phyloP scores from a whole-genome alignment of 2,888 invertebrate genomes.

The Glaucopsyche alexis region DNA sequence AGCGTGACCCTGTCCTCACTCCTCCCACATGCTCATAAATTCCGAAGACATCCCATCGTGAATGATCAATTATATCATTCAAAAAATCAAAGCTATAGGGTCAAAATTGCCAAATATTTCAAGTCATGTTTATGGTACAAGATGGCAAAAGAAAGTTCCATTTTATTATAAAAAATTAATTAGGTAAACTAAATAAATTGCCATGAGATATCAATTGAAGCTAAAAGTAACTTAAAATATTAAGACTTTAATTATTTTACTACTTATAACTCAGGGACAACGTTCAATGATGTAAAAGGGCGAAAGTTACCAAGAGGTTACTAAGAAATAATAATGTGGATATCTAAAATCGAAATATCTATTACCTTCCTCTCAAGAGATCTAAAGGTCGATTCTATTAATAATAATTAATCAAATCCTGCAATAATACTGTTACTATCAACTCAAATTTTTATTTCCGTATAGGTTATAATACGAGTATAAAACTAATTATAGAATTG shows the following conservation, averaged over 20 bases:
- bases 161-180: too few relatives aligned
- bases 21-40: slow-evolving; percentile 8
- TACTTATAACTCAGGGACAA: neutral
- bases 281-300: neutral
- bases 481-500: too few relatives aligned
- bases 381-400: too few relatives aligned
- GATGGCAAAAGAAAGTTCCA: too few relatives aligned
- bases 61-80: neutral
- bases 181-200: too few relatives aligned
- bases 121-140: neutral
- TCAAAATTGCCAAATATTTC: neutral
- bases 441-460: too few relatives aligned
- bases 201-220: neutral
- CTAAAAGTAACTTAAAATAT: neutral
- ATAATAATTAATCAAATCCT: too few relatives aligned
- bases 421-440: too few relatives aligned
- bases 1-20: neutral
- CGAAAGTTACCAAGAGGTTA: neutral
- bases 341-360: neutral
- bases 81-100: neutral
- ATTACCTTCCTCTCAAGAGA: neutral
- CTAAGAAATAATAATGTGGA: neutral
- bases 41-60: slow-evolving; percentile 2
- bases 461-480: too few relatives aligned
- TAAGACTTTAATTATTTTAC: neutral